Evolutionary conservation across 2,797 vertebrate species (phyloP).

Genomic region (Podargus strigoides): DNA sequence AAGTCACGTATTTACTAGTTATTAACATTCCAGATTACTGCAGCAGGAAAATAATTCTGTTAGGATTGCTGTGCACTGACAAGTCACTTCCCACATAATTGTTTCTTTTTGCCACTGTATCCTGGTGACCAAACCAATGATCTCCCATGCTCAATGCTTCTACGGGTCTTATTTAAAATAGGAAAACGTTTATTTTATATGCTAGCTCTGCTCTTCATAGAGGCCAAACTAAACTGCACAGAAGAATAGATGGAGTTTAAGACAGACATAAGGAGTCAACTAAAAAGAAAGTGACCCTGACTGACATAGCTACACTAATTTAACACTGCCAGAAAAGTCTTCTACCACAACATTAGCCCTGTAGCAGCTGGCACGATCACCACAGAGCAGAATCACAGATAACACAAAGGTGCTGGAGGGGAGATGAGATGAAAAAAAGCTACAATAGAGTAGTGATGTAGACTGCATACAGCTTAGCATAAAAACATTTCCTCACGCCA

Average conservation of each 20-base stretch:
- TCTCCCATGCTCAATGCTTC: background rate
- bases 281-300: background rate
- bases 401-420: background rate
- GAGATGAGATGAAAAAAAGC: background rate
- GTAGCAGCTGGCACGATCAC: background rate
- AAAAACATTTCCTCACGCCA: background rate
- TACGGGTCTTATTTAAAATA: background rate
- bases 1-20: background rate
- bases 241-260: background rate
- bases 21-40: background rate
- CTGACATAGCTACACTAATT: background rate
- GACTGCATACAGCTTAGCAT: background rate
- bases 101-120: background rate
- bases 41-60: background rate
- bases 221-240: background rate
- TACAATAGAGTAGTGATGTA: background rate
- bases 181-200: background rate
- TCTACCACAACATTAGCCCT: background rate
- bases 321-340: background rate
- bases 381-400: background rate
- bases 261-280: background rate
- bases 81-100: background rate
- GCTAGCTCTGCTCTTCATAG: background rate
- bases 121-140: background rate
- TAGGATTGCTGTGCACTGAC: background rate